phyloP scores from a whole-genome alignment of 1,140 invertebrate species.

The Brachionus plicatilis region DNA sequence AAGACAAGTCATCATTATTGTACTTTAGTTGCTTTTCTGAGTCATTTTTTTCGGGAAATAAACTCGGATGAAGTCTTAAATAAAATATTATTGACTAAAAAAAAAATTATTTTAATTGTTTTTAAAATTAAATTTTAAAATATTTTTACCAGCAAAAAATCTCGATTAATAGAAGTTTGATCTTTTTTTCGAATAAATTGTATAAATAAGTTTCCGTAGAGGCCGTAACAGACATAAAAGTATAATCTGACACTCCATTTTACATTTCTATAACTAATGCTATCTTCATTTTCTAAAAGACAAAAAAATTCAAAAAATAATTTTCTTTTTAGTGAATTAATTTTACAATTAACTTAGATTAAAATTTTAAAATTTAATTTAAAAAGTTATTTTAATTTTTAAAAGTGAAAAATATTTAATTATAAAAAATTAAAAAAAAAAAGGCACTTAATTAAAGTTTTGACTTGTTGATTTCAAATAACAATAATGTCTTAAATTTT shows the following conservation, averaged over 20 bases:
- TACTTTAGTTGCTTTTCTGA: constrained; percentile 15
- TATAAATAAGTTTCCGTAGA: background rate
- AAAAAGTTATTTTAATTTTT: no score
- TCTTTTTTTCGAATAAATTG: constrained; percentile 31
- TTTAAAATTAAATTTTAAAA: background rate
- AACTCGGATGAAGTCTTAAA: constrained; percentile 33
- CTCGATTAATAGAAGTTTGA: background rate
- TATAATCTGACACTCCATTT: constrained; percentile 19
- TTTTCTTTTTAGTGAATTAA: background rate
- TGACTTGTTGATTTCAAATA: no score
- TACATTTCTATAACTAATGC: background rate
- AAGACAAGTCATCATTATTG: background rate
- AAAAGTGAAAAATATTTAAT: no score
- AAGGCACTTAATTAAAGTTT: no score
- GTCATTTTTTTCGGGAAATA: constrained; percentile 12
- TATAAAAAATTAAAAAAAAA: no score
- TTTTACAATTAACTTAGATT: background rate
- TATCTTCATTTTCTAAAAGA: background rate
- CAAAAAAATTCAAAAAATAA: no score
- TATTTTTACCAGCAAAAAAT: background rate
- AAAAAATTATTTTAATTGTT: background rate
- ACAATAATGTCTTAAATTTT: no score
- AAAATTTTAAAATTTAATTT: no score
- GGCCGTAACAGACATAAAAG: constrained; percentile 24
- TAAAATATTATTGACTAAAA: constrained; percentile 35